Conservation (phyloP, 2,797 vertebrate species). For the Oryzias dopingdopingensis region DNA sequence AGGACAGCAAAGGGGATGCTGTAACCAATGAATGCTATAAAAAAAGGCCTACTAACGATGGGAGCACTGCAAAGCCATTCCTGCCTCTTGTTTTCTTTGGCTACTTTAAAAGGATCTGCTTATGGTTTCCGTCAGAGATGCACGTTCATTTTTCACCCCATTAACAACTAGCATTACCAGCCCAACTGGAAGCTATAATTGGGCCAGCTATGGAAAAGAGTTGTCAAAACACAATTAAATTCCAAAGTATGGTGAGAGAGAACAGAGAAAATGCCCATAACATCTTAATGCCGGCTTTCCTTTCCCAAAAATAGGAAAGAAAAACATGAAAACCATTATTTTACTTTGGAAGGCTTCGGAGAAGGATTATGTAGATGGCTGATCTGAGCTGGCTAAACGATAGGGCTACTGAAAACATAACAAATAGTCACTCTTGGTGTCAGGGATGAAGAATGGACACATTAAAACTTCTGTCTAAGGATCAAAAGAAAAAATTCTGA, state of each 20-base stretch:
- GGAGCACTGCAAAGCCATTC: conserved; percentile 66
- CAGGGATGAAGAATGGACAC: conserved; percentile 67
- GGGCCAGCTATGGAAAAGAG: conserved; percentile 74
- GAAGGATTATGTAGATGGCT: conserved; percentile 64
- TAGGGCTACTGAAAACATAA: conserved; percentile 72
- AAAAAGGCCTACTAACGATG: conserved; percentile 60
- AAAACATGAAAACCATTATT: conserved; percentile 81
- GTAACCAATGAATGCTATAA: conserved; percentile 51
- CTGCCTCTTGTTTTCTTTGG: conserved; percentile 74
- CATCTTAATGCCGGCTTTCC: conserved; percentile 66
- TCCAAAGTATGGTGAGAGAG: conserved; percentile 70
- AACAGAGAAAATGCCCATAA: conserved; percentile 65
- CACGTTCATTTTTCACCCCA: conserved; percentile 78
- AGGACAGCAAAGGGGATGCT: conserved; percentile 44
- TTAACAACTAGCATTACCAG: conserved; percentile 81
- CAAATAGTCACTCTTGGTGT: conserved; percentile 71
- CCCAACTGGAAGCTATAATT: conserved; percentile 77
- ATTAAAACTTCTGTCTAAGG: conserved; percentile 54
- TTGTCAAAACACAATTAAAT: conserved; percentile 84
- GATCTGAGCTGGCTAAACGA: conserved; percentile 61
- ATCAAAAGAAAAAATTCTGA: conserved; percentile 55
- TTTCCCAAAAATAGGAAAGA: conserved; percentile 82
- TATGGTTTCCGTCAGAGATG: conserved; percentile 78
- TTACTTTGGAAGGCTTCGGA: conserved; percentile 70
- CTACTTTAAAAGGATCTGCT: conserved; percentile 75